Percentiles rank a stretch among this genome's conserved stretches.
These are phyloP conservation scores for Chaetops frenatus DNA, from an alignment of 2,113 vertebrate genomes.

Conservation along the genomic window DNA sequence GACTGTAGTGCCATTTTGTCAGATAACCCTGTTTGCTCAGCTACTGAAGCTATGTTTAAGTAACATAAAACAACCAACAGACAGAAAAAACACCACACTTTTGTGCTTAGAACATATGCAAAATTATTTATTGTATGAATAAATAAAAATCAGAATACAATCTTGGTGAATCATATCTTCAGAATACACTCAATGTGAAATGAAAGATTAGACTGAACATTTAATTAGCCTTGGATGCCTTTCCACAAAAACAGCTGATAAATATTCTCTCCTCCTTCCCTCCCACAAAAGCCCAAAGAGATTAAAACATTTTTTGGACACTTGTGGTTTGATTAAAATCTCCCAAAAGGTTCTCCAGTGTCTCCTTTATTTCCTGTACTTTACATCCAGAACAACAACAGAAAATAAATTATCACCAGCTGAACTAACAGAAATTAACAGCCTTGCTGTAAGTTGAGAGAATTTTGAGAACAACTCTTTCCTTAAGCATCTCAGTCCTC, in stretches of 20 bases:
- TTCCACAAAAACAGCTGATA: not conserved
- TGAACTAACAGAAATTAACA: not conserved
- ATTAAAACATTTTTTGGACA: slow-evolving; percentile 19
- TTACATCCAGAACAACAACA: not conserved
- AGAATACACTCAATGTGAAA: not conserved
- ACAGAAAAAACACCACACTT: not conserved
- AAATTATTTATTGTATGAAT: not conserved
- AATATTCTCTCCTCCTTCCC: not conserved
- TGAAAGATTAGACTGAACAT: not conserved
- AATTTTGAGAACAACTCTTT: not conserved
- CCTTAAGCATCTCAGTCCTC: not conserved
- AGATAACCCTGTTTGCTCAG: not conserved
- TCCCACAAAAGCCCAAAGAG: not conserved
- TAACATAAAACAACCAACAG: not conserved
- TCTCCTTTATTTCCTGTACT: slow-evolving; percentile 31
- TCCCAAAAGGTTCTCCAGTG: slow-evolving; percentile 5
- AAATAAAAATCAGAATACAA: not conserved
- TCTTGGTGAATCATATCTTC: not conserved
- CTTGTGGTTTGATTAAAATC: slow-evolving; percentile 4
- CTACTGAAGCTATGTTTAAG: not conserved
- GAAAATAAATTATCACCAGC: not conserved
- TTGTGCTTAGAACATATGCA: not conserved
- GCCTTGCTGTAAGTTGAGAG: not conserved
- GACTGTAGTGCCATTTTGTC: not conserved
- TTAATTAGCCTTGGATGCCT: not conserved